Evolutionary conservation across 2,888 invertebrate species (phyloP), one percentile per base, ranked within the genome.

Genomic region (Pseudanteris insignis): DNA sequence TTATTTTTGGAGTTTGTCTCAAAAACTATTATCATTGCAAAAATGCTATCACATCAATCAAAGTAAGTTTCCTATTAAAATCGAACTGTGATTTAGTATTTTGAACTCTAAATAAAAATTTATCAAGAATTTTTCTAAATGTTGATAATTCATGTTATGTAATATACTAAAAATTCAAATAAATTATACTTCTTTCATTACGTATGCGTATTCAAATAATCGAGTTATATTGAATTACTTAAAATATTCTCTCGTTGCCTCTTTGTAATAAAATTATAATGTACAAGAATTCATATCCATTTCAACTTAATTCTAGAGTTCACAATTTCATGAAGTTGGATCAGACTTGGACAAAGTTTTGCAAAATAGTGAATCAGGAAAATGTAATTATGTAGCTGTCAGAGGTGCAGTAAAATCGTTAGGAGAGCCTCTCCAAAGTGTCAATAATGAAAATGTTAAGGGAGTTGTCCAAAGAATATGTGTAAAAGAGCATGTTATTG

Each of bases 381-480:
- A 85, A 65, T 82, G 91, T 58, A 86, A 88, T 0, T 92, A 91
- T 81, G 88, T 89, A 29, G 89, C 90, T 12, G 84, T 92, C 44
- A 81, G 90, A 48, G 93, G 92, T 1, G 83, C 86, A 14, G 89
- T 92, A 1, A 87, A 87, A 72, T 88, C 92, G 0, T 81, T 92
- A 2, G 90, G 91, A 4, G 86, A 85, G 65, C 89, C 92, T 1
- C 86, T 93, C 60, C 84, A 84, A 46, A 91, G 92, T 78, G 85
- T 86, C 67, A 87, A 89, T 77, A 88, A 89, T 72, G 86, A 87
- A 46, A 84, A 86, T 44, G 85, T 91, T 2, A 86, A 87, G 12
- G 92, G 92, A 29, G 92, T 92, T 4, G 82, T 93, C 30, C 92
- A 92, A 75, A 86, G 89, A 67, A 83, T 92, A 41, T 88, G 89